These are phyloP conservation scores for Scophthalmus maximus DNA, from an alignment of 2,113 vertebrate species.

Conservation along the genomic window DNA sequence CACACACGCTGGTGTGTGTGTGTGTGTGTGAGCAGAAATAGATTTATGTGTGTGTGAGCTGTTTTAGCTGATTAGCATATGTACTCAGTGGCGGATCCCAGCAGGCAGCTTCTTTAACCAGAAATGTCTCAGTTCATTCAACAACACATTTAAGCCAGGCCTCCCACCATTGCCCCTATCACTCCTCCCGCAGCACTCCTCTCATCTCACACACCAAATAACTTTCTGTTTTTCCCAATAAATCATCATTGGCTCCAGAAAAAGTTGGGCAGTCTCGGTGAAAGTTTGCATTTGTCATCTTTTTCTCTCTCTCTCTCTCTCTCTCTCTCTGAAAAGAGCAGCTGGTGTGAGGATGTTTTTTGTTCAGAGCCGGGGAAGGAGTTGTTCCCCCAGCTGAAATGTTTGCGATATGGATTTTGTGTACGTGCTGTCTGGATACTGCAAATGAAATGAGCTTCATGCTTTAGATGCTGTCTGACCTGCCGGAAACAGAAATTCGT, in stretches of 20 bases:
- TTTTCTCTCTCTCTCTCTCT: too few relatives aligned
- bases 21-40: conserved; percentile 14
- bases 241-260: conserved; percentile 44
- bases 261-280: conserved; percentile 33
- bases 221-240: conserved; percentile 33
- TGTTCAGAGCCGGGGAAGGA: conserved; percentile 39
- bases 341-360: conserved; percentile 35
- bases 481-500: conserved; percentile 34
- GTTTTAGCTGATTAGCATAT: conserved; percentile 47
- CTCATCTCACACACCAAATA: conserved; percentile 49
- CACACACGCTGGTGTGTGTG: conserved; percentile 1
- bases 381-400: conserved; percentile 48
- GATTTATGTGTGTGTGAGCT: conserved; percentile 1
- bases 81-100: conserved; percentile 15
- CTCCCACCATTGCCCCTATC: conserved; percentile 39
- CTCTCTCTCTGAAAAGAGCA: conserved; percentile 39
- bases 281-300: conserved; percentile 47
- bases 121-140: conserved; percentile 27
- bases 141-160: conserved; percentile 10
- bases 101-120: conserved; percentile 42
- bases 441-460: conserved; percentile 20
- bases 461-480: conserved; percentile 38
- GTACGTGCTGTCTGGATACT: conserved; percentile 54
- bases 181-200: conserved; percentile 32
- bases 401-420: conserved; percentile 61